Base-by-base conservation (phyloP, 1,140 invertebrate genomes). In the Apis laboriosa region DNA sequence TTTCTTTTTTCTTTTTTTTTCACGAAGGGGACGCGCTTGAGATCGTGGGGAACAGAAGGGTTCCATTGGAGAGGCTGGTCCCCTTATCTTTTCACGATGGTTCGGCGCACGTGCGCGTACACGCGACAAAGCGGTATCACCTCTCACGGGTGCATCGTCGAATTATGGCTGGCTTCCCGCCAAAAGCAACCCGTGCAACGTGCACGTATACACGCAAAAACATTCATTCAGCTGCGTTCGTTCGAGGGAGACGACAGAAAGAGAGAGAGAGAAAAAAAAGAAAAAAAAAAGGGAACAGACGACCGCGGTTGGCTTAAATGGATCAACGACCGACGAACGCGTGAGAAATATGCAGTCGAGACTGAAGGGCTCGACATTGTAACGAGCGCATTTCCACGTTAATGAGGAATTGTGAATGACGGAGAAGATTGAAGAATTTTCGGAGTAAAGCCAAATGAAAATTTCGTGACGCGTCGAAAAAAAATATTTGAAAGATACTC, bases 141-240 rank as follows among this genome's bases (percentile, higher is more conserved):
- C 76, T 83, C 74, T 34, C 74, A 58, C 43, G 34, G 76, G 43
- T 17, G 55, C 70, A 80, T 76, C 87, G 86, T 87, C 89, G 89
- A 88, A 88, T 84, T 82, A 63, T n/a, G 34, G 83, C 61, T 89
- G 88, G 88, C 82, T 53, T 78, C 84, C 61, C 49, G 89, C 89
- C 89, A 89, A 83, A 80, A 86, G 60, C 75, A 56, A 61, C 60
- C 88, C 77, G 78, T 82, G 34, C 75, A 79, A 80, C 77, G 84
- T 66, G 72, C 84, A 81, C 66, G 34, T 51, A 66, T 86, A 85
- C 80, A 70, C 80, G 84, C 80, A 89, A 56, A 84, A 89, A 87
- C 88, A 86, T 85, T 83, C 88, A 90, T 90, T 90, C 86, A 90
- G 67, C 74, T 73, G 21, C 34, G 64, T 70, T 82, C 66, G 66